A percentile compares a stretch with the other conserved stretches of the same genome.
Conservation (phyloP, 2,797 vertebrate species). For the Acanthornis magna region DNA sequence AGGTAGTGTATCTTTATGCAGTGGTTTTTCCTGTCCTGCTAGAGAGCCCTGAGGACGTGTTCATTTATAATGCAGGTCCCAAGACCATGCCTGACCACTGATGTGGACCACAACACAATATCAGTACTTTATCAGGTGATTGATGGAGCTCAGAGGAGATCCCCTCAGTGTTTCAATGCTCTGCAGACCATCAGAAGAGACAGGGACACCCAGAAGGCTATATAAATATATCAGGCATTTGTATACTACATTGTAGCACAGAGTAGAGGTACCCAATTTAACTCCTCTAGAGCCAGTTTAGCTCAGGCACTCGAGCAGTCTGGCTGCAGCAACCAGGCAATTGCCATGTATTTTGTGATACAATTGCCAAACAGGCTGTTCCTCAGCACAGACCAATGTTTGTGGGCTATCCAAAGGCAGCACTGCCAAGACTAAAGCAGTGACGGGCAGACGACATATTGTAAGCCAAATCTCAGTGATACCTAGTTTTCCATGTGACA, state of each 20-base stretch:
- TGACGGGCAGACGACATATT: neutral
- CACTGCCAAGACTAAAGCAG: neutral
- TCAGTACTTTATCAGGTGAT: neutral
- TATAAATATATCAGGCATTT: neutral
- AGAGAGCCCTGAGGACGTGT: neutral
- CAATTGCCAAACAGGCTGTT: neutral
- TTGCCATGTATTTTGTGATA: neutral
- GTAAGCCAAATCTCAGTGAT: neutral
- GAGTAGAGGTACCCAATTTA: neutral
- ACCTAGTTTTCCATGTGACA: neutral
- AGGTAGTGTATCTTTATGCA: neutral
- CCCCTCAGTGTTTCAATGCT: neutral
- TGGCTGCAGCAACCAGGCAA: neutral
- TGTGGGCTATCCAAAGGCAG: neutral
- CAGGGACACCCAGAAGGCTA: neutral
- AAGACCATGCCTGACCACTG: neutral
- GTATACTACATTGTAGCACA: neutral
- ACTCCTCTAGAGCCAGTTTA: neutral
- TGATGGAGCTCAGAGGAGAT: neutral
- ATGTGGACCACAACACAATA: neutral
- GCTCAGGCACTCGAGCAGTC: neutral
- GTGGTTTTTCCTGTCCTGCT: neutral
- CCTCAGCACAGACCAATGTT: accelerated
- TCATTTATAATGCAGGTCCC: neutral
- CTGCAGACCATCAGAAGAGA: neutral